Evolutionary conservation across 2,797 vertebrate species (phyloP), one percentile per base, ranked within the genome.

Genomic region (Iguana delicatissima): DNA sequence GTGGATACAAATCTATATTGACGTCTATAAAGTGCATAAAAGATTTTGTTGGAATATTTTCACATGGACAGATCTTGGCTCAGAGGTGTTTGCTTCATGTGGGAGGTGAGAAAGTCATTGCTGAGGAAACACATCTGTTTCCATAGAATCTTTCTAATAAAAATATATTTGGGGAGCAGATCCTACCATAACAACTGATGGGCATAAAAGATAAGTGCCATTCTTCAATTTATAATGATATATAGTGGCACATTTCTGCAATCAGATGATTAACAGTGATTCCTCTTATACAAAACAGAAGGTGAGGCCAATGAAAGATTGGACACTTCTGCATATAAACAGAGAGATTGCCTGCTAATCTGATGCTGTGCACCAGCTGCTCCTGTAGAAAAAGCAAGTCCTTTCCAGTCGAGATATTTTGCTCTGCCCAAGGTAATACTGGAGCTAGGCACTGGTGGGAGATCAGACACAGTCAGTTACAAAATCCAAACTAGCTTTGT

Each of bases 221-320:
- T 88, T 84, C 18, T 90, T 22, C 74, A 64, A 52, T 81, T 84
- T 32, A 29, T 7, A 42, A 74, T 46, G 69, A 59, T 22, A 13
- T 55, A 20, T 35, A 57, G 13, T 50, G 81, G 46, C 81, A 26
- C 32, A 62, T 50, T 4, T n/a, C 52, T 1, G 76, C 46, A 80
- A 80, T 35, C 62, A 85, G 88, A 10, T 55, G 87, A 86, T 92
- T 59, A 91, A 82, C 62, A 52, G 52, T 81, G 18, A 83, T 82
- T 55, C 32, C 46, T 88, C 42, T 26, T 38, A 64, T 20, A 46
- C 67, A 46, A 7, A 14, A 62, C 14, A 26, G 87, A 81, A 84
- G 76, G 38, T n/a, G 16, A 3, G 57, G 55, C 69, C 90, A 88
- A 64, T 57, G n/a, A 42, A 79, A 50, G 90, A 16, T 26, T 74